These are phyloP conservation scores for Sarcophaga carnaria DNA, from an alignment of 2,888 invertebrate genomes.

Conservation along the genomic window DNA sequence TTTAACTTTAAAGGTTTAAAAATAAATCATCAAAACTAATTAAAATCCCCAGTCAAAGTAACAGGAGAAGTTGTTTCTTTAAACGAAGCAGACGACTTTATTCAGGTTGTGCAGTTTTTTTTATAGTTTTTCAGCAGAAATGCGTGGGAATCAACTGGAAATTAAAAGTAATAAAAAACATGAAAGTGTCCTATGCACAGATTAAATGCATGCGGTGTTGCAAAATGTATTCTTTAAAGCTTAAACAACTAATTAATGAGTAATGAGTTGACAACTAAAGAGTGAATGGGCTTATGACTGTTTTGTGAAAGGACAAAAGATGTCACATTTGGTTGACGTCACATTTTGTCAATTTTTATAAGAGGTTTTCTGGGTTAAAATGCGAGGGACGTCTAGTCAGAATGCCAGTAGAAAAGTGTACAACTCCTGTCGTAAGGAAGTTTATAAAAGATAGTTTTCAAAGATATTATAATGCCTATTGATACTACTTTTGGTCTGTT, in stretches of 20 bases:
- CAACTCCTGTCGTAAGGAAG: too few relatives aligned
- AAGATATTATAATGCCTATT: too few relatives aligned
- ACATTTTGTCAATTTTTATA: too few relatives aligned
- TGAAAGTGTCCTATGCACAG: constrained; percentile 20
- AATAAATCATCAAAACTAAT: constrained; percentile 69
- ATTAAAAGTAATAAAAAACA: constrained; percentile 43
- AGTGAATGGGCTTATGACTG: too few relatives aligned
- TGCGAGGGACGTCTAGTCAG: rapidly evolving
- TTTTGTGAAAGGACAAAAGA: too few relatives aligned
- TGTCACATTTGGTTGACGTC: too few relatives aligned
- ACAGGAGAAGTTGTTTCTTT: constrained; percentile 51
- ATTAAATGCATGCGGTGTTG: constrained; percentile 7
- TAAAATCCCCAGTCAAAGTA: constrained; percentile 56
- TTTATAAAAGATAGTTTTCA: too few relatives aligned
- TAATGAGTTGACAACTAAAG: neutral
- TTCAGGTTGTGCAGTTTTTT: constrained; percentile 6
- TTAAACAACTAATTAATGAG: constrained; percentile 51
- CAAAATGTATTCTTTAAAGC: constrained; percentile 8
- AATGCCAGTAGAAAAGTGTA: too few relatives aligned
- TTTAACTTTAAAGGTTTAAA: constrained; percentile 61
- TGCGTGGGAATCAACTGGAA: constrained; percentile 63
- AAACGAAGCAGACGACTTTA: neutral
- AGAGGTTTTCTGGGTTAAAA: too few relatives aligned
- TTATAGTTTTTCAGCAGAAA: constrained; percentile 9
- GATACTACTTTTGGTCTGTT: too few relatives aligned